Evolutionary conservation across 2,113 vertebrate species (phyloP), one percentile per base, ranked within the genome.

Genomic region (Merops nubicus): DNA sequence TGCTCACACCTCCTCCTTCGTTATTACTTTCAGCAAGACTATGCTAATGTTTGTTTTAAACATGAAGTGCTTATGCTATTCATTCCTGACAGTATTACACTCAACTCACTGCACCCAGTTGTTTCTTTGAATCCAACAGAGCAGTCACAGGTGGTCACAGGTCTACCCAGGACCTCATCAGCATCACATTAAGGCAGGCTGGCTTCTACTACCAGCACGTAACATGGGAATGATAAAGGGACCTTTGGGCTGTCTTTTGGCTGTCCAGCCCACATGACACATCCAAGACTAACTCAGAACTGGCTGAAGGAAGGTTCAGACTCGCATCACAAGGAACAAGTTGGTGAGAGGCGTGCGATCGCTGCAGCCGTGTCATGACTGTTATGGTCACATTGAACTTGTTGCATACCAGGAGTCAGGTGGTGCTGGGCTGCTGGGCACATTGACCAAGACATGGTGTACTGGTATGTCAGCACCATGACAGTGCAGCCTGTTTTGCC

Each of bases 41-140:
- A 59, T 75, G 69, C 64, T 93, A 67, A 33, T 60, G 65, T 92
- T 89, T 88, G 73, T 75, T 94, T 89, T 75, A 92, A 89, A 68
- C 25, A 78, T 75, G 47, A 47, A 34, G 48, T 64, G 29, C 69
- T 85, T 85, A 76, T 65, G 43, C 62, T 79, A 10, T 86, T 84
- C 45, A 20, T 25, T 75, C 11, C 45, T 78, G 64, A 15, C 56
- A n/a, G 25, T 38, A n/a, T 85, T 93, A 19, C 78, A 40, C 59
- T 83, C 26, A 43, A 68, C 34, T 84, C 60, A 60, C 63, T 51
- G 74, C 51, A 87, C 48, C 15, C 60, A 45, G 26, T 64, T 84
- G 42, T 2, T 68, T 42, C 74, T 79, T 22, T 69, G 48, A 92
- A 93, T 83, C 31, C 8, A 36, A 45, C 22, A 65, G 56, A 72